Evolutionary conservation across 2,888 invertebrate genomes (phyloP), one percentile per base, ranked within the genome.

Genomic region (Elmis aenea): DNA sequence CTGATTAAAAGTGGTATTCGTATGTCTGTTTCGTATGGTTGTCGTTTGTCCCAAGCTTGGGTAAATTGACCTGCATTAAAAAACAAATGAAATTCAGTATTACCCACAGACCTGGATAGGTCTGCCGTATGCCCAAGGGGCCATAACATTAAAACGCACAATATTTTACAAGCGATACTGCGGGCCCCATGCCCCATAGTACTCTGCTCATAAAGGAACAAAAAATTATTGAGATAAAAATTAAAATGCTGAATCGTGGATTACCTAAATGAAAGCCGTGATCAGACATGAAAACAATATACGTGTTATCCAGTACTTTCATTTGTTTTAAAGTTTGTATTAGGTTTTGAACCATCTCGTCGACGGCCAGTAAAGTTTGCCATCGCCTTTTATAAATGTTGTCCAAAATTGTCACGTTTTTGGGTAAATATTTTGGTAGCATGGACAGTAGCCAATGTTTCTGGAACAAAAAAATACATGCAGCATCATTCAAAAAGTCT

Each of bases 261-360:
- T n/a, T 62, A 85, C 88, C 89, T 50, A 93, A 71, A 68, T 94
- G 93, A 66, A 83, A 94, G 12, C 93, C 93, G 67, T 93, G 90
- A 60, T 94, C 93, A 0, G 92, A 92, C 0, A 90, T 85, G 54
- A 81, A 89, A 30, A 93, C 77, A 0, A 93, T 60, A 54, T 84
- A 91, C 0, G 93, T 93, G 49, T 87, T 75, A 1, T 85, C 70
- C 3, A 89, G 56, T 1, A 81, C 41, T 1, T 71, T 62, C 1
- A 67, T 65, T 0, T 60, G 56, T 16, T 76, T 68, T 13, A 93
- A 60, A 1, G 75, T 63, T 0, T 67, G 54, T 2, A 86, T 61
- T 0, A 93, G 66, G 29, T 71, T 70, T 0, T 74, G 74, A 0
- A 92, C 81, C 73, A 93, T 71, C 52, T 93, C 91, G 62, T 94